Base-by-base conservation (phyloP, 2,113 vertebrate genomes). In the Seriola rivoliana region DNA sequence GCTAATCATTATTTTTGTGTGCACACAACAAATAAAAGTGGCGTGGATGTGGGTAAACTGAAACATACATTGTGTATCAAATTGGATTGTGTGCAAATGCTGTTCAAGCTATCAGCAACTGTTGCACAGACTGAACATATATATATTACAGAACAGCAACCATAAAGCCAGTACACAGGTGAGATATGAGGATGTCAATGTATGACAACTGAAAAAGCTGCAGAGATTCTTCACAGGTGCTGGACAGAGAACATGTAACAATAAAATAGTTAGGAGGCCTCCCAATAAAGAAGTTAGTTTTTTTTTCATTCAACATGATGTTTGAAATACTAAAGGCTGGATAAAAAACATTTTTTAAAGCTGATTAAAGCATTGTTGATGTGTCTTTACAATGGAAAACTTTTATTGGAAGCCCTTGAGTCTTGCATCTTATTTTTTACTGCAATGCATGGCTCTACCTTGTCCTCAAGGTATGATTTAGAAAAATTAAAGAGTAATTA, bases 21-120 rank as follows among this genome's bases (percentile, higher is more conserved):
- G 48, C 23, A 23, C 10, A 52, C 14, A 57, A 83, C 32, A 77
- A 79, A 48, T 59, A 32, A 23, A 48, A 63, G 8, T 11, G 12
- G 8, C 23, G 63, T 63, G 44, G 8, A 65, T 34, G 68, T 63
- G 84, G 29, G 68, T 67, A 72, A 81, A 84, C 19, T 65, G 48
- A 16, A 75, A 82, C 77, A 60, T 60, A 79, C 52, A 73, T 73
- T 70, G 72, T 71, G 38, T 72, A 85, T 83, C 29, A 67, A 87
- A 84, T 75, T 79, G 64, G 65, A 79, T 85, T 69, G 75, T 67
- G 71, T 68, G 44, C 44, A 85, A 88, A 90, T 78, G 60, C 11
- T 8, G 64, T 72, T 64, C 2, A 66, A 67, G 54, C 16, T 8
- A 55, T 78, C 75, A 87, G 73, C 71, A 84, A 82, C 74, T 8